Percentiles rank a stretch among this genome's conserved stretches.
phyloP scores from a whole-genome alignment of 2,888 invertebrate genomes.

The Clunio marinus region DNA sequence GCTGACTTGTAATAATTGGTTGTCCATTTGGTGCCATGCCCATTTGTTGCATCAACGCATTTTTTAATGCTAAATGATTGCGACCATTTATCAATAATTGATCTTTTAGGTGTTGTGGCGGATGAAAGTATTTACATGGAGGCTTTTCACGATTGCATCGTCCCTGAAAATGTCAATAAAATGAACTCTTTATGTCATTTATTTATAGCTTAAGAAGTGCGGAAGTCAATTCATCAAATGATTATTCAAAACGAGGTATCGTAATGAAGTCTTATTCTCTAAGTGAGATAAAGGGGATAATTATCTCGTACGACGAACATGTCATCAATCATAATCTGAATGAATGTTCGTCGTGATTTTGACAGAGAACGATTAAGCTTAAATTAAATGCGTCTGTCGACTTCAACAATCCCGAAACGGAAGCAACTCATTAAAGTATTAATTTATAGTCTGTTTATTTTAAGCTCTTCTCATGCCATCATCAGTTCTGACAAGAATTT shows the following conservation, averaged over 20 bases:
- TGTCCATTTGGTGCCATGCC: constrained; percentile 81
- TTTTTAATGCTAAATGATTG: constrained; percentile 74
- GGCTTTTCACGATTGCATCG: constrained; percentile 99
- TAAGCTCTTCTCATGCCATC: too few species aligned
- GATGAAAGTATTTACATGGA: constrained; percentile 99
- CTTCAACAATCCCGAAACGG: background rate
- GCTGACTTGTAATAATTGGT: constrained; percentile 86
- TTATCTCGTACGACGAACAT: background rate
- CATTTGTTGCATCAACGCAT: constrained; percentile 54
- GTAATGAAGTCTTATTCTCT: too few species aligned
- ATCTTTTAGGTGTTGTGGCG: constrained; percentile 99
- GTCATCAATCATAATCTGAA: constrained; percentile 11
- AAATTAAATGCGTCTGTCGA: constrained; percentile 12
- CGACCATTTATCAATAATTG: constrained; percentile 99
- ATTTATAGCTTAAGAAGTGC: too few species aligned
- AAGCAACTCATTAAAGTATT: background rate
- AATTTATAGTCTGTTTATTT: background rate
- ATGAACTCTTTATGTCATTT: too few species aligned
- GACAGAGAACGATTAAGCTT: background rate
- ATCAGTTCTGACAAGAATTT: background rate
- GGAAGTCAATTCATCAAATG: too few species aligned
- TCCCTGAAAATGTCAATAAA: constrained; percentile 64
- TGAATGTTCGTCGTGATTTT: background rate
- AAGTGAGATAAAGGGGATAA: too few species aligned
- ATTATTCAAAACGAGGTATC: too few species aligned